A percentile compares a stretch with the other conserved stretches of the same genome.
These are phyloP conservation scores for Cepaea hortensis DNA, from an alignment of 2,888 invertebrate species.

Conservation along the genomic window DNA sequence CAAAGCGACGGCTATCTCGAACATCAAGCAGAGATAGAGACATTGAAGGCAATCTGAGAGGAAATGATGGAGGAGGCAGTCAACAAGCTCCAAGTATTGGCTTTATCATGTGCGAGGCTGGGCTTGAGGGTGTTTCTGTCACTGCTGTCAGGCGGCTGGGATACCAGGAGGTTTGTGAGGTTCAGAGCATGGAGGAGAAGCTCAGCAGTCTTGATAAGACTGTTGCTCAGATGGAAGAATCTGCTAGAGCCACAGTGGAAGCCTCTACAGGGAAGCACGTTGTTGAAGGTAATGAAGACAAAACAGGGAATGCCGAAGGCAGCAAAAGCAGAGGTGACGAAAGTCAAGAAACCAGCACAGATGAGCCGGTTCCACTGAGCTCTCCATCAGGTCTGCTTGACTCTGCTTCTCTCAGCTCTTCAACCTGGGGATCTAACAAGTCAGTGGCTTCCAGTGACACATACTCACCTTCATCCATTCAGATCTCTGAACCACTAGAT, in stretches of 20 bases:
- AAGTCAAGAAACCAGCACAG: slow-evolving; percentile 50
- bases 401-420: slow-evolving; percentile 50
- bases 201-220: slow-evolving; percentile 58
- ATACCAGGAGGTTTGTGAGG: slow-evolving; percentile 63
- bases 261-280: slow-evolving; percentile 43
- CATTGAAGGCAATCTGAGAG: slow-evolving; percentile 19
- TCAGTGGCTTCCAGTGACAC: slow-evolving; percentile 41
- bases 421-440: slow-evolving; percentile 61
- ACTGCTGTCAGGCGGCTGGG: slow-evolving; percentile 82
- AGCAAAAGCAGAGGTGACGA: slow-evolving; percentile 24
- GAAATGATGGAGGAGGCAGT: slow-evolving; percentile 10
- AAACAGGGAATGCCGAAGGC: neutral
- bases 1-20: slow-evolving; percentile 53
- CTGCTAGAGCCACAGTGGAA: slow-evolving; percentile 58
- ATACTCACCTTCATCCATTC: slow-evolving; percentile 43
- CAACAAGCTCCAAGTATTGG: slow-evolving; percentile 59
- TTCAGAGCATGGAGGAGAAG: slow-evolving; percentile 59
- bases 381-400: slow-evolving; percentile 51
- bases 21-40: slow-evolving; percentile 55
- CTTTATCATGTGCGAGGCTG: slow-evolving; percentile 97
- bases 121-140: slow-evolving; percentile 91
- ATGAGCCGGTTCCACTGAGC: slow-evolving; percentile 54
- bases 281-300: slow-evolving; percentile 39
- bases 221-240: slow-evolving; percentile 57
- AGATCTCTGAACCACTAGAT: slow-evolving; percentile 59